Evolutionary conservation across 1,140 invertebrate genomes (phyloP).

Genomic region (Catajapyx aquilonaris): DNA sequence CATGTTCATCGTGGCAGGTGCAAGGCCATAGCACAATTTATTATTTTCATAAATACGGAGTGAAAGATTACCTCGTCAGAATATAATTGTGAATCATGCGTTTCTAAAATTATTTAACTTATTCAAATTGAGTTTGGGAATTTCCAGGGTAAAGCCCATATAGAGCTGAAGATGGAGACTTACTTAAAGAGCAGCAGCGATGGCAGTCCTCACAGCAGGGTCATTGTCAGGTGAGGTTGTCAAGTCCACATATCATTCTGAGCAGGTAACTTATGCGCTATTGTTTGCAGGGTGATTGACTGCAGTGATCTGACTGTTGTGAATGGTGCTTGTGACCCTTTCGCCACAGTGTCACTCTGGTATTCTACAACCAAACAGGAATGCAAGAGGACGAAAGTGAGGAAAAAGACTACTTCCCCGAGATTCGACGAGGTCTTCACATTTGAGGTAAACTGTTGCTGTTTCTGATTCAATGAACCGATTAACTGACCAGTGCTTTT

Average conservation of each 20-base stretch:
- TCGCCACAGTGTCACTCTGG: constrained; percentile 52
- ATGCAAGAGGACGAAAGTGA: constrained; percentile 60
- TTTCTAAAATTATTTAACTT: too few species aligned
- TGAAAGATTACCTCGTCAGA: background rate
- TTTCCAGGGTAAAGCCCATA: constrained; percentile 33
- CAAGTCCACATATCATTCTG: constrained; percentile 1
- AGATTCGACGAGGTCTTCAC: constrained; percentile 71
- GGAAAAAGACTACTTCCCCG: constrained; percentile 72
- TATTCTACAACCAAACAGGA: constrained; percentile 61
- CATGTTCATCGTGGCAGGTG: constrained; percentile 5
- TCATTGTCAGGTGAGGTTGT: constrained; percentile 17
- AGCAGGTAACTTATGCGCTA: background rate
- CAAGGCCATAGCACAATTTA: too few species aligned
- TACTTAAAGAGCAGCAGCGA: constrained; percentile 8
- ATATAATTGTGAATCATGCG: too few species aligned
- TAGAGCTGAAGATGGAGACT: constrained; percentile 37
- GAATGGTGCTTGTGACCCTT: constrained; percentile 77
- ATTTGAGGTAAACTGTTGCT: constrained; percentile 70
- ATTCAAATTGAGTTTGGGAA: constrained; percentile 5
- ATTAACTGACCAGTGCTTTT: too few species aligned
- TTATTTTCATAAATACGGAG: background rate
- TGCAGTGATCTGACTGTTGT: constrained; percentile 72
- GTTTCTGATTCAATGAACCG: too few species aligned
- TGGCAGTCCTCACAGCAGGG: constrained; percentile 16
- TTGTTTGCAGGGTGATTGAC: constrained; percentile 38